Evolutionary conservation across 2,113 vertebrate genomes (phyloP).

Genomic region (Holacanthus passer): DNA sequence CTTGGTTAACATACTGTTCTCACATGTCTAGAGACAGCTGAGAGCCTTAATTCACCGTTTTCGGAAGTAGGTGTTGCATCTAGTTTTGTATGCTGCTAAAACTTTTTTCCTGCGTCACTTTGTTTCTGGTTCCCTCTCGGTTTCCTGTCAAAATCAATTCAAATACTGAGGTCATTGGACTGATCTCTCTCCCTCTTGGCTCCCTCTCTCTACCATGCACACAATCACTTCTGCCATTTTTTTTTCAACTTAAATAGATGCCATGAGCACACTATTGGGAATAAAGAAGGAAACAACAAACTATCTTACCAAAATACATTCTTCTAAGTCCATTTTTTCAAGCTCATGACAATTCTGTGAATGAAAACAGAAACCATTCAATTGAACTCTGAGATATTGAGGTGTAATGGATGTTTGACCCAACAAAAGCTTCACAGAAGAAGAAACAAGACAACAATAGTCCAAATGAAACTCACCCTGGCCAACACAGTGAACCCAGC

Average conservation of each 20-base stretch:
- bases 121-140: background rate
- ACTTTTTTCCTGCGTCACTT: background rate
- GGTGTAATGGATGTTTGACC: background rate
- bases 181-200: background rate
- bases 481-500: constrained; percentile 92
- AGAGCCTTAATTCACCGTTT: constrained; percentile 3
- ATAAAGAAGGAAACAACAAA: constrained; percentile 9
- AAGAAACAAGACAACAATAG: constrained; percentile 8
- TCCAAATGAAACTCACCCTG: constrained; percentile 84
- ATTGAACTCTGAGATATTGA: background rate
- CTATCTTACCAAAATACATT: constrained; percentile 92
- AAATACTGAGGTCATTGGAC: constrained; percentile 3
- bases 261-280: background rate
- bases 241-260: background rate
- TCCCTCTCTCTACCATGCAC: background rate
- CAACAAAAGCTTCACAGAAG: background rate
- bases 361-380: constrained; percentile 28
- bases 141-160: constrained; percentile 30
- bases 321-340: constrained; percentile 97
- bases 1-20: constrained; percentile 40
- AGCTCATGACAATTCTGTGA: constrained; percentile 92
- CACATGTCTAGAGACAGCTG: constrained; percentile 22
- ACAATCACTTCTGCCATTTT: background rate
- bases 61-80: background rate
- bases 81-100: background rate